Base-by-base conservation (phyloP, 92 coral and sea anemone species). In the Paramuricea clavata region DNA sequence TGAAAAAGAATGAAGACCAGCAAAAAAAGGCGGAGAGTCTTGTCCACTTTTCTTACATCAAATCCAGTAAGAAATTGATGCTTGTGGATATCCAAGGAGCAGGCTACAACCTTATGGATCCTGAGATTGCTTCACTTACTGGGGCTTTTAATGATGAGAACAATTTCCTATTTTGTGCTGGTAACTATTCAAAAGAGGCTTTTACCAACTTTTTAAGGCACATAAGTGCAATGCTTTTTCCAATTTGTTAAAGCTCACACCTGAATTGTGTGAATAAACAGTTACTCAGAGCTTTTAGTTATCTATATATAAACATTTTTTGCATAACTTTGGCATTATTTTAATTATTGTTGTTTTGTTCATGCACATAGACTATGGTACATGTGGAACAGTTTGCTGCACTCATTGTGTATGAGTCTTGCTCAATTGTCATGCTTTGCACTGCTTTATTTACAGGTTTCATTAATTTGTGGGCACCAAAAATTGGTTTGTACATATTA, bases 11-110 rank as follows among this genome's bases (percentile, higher is more conserved):
- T 10, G 10, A 39, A 3, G 44, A 39, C 10, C 44, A 39, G 67
- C 17, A 86, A 86, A 52, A 17, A 12, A 64, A 64, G 33, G 71
- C 32, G 3, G 71, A 64, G 34, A 23, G 71, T 64, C 71, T 64
- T 25, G 71, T 25, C 4, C 71, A 64, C 34, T 64, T 17, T 25
- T 64, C 71, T 3, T 64, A 1, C 32, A 33, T 23, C 27, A 33
- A 23, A 3, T 64, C 71, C 9, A 33, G 21, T 10, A 64, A 25
- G 33, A 64, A 39, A 64, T 13, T 64, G 16, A 21, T 64, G 34
- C 23, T 64, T 1, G 16, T 64, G 2, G 71, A 64, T 12, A 64
- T 64, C 32, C 71, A 64, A 26, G 71, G 71, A 11, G 43, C 43
- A 17, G 25, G 25, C 3, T 33, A 2, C 42, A 69, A 69, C 25